Percentiles rank a stretch among this genome's conserved stretches.
phyloP scores from a whole-genome alignment of 2,113 vertebrate genomes.

The Amazona guildingii region DNA sequence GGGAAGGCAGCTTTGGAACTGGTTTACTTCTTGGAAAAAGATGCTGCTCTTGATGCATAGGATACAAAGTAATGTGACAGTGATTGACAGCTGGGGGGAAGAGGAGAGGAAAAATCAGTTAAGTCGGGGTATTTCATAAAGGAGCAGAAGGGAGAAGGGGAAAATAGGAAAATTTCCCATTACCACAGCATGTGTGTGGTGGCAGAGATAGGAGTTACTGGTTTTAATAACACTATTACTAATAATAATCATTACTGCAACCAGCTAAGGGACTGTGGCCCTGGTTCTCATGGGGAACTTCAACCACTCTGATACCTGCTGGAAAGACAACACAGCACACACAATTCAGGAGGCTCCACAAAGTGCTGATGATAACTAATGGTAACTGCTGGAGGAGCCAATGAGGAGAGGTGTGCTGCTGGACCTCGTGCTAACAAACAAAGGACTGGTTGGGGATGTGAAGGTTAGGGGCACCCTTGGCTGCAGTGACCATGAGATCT shows the following conservation, averaged over 20 bases:
- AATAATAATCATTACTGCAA: background rate
- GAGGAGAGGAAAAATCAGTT: background rate
- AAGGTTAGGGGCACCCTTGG: background rate
- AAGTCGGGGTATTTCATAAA: background rate
- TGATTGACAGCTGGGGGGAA: background rate
- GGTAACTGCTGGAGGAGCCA: background rate
- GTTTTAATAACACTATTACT: background rate
- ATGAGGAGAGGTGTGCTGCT: background rate
- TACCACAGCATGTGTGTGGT: background rate
- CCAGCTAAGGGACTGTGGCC: background rate
- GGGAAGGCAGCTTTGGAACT: conserved; percentile 25
- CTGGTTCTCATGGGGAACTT: background rate
- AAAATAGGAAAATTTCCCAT: background rate
- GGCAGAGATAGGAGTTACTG: background rate
- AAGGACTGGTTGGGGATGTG: background rate
- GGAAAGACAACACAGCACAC: background rate
- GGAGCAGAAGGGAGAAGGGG: background rate
- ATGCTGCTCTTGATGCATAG: background rate
- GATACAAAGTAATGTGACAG: conserved; percentile 9
- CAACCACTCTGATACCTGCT: background rate
- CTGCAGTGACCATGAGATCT: background rate
- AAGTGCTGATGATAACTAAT: background rate
- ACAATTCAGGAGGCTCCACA: background rate
- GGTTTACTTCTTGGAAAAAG: background rate
- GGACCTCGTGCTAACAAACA: background rate